These are phyloP conservation scores for Caenorhabditis sp. DNA, from an alignment of 2,888 invertebrate species.

Conservation along the genomic window DNA sequence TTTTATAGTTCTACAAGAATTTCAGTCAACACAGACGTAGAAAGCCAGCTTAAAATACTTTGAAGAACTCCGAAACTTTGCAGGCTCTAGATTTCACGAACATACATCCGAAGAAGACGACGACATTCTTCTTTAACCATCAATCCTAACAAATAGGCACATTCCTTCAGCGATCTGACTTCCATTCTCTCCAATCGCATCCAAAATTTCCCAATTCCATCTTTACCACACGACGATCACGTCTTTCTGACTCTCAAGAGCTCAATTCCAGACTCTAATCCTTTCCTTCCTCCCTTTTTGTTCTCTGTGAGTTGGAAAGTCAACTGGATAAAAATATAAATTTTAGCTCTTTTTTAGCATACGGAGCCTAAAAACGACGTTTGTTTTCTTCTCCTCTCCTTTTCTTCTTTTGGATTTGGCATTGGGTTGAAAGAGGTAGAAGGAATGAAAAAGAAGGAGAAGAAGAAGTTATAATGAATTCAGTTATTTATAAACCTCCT, in stretches of 20 bases:
- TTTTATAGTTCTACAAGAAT: too few relatives aligned
- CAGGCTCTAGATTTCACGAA: too few relatives aligned
- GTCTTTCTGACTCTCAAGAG: neutral
- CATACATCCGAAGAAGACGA: too few relatives aligned
- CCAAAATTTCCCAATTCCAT: neutral
- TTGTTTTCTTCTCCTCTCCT: constrained; percentile 5
- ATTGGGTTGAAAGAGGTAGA: neutral
- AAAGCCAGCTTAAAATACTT: too few relatives aligned
- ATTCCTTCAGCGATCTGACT: neutral
- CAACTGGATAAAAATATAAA: constrained; percentile 6
- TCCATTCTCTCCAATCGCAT: neutral
- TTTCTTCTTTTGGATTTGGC: constrained; percentile 24
- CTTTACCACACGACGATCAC: neutral
- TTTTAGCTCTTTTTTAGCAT: constrained; percentile 28
- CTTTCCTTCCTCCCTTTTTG: constrained; percentile 3
- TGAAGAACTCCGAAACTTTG: too few relatives aligned
- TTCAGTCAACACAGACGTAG: too few relatives aligned
- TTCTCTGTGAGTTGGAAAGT: neutral
- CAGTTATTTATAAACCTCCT: constrained; percentile 31
- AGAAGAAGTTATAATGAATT: constrained; percentile 23
- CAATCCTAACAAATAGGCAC: too few relatives aligned
- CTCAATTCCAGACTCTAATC: neutral
- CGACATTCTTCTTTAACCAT: too few relatives aligned
- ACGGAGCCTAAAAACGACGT: constrained; percentile 5
- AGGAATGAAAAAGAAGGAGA: constrained; percentile 6